These are phyloP conservation scores for Ormyrus pomaceus DNA, from an alignment of 2,888 invertebrate species.

Conservation along the genomic window DNA sequence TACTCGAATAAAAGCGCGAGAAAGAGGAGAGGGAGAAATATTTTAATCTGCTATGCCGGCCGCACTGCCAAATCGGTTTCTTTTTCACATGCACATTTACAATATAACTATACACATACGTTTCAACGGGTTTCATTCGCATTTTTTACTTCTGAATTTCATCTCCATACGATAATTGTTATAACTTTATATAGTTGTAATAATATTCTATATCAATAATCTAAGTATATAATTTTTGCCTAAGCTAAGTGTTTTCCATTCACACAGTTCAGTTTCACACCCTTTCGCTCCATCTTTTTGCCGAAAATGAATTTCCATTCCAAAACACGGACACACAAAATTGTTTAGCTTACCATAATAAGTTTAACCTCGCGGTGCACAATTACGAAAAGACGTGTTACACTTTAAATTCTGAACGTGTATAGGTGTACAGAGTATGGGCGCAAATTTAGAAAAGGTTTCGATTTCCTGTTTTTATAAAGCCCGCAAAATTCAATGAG, in stretches of 20 bases:
- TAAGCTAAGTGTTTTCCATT: constrained; percentile 42
- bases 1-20: constrained; percentile 34
- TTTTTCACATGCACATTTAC: constrained; percentile 61
- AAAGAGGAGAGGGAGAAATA: constrained; percentile 38
- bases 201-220: constrained; percentile 70
- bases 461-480: constrained; percentile 32
- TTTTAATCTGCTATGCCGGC: constrained; percentile 45
- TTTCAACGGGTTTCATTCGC: constrained; percentile 57
- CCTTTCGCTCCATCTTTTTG: constrained; percentile 3
- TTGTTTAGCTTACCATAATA: constrained; percentile 36
- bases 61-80: constrained; percentile 52
- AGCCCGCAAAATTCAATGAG: constrained; percentile 23
- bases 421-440: constrained; percentile 45
- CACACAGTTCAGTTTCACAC: constrained; percentile 21
- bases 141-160: constrained; percentile 17
- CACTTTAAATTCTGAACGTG: constrained; percentile 42
- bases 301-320: constrained; percentile 38
- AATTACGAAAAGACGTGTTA: constrained; percentile 36
- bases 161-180: constrained; percentile 59
- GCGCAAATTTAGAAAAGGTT: constrained; percentile 54
- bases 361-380: constrained; percentile 43
- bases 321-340: constrained; percentile 39
- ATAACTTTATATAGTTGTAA: constrained; percentile 64
- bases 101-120: constrained; percentile 57
- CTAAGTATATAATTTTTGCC: constrained; percentile 64